Percentiles rank a stretch among this genome's conserved stretches.
phyloP scores from a whole-genome alignment of 53 echinoderm and acorn worm species.

The Pentamera pediparva region DNA sequence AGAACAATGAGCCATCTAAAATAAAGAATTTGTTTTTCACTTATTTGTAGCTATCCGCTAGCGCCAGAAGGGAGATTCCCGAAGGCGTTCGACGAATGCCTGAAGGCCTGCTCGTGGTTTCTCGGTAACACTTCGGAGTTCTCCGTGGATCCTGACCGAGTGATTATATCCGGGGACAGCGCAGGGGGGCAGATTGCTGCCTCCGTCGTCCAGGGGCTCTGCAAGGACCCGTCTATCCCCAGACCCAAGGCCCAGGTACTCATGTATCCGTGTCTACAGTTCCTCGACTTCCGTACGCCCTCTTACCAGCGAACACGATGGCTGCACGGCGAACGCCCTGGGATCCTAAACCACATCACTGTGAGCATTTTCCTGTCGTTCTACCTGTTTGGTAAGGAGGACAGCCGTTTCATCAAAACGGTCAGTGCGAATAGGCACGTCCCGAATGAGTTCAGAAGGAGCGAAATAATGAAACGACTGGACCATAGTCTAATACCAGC shows the following conservation, averaged over 20 bases:
- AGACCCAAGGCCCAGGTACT: constrained; percentile 63
- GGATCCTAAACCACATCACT: constrained; percentile 10
- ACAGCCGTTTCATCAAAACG: constrained; percentile 9
- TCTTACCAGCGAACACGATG: constrained; percentile 34
- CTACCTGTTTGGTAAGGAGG: constrained; percentile 16
- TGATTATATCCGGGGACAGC: constrained; percentile 77
- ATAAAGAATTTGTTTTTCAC: no score
- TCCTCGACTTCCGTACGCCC: constrained; percentile 64
- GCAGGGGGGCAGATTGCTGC: constrained; percentile 69
- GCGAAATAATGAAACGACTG: constrained; percentile 17
- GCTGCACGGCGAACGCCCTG: constrained; percentile 2
- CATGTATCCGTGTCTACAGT: constrained; percentile 58
- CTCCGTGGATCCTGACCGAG: constrained; percentile 46
- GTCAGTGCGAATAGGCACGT: constrained; percentile 53
- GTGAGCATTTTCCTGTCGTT: constrained; percentile 30
- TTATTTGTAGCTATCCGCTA: constrained; percentile 52
- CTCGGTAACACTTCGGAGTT: constrained; percentile 46
- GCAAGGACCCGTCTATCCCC: constrained; percentile 45
- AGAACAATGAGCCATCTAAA: no score
- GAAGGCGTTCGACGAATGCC: constrained; percentile 52
- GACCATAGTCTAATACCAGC: constrained; percentile 39
- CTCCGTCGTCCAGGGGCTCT: constrained; percentile 42
- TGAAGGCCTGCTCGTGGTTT: constrained; percentile 60
- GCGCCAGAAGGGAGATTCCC: constrained; percentile 70
- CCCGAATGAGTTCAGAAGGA: constrained; percentile 28